Evolutionary conservation across 2,888 invertebrate genomes (phyloP).

Genomic region (Meliscaeva auricollis): DNA sequence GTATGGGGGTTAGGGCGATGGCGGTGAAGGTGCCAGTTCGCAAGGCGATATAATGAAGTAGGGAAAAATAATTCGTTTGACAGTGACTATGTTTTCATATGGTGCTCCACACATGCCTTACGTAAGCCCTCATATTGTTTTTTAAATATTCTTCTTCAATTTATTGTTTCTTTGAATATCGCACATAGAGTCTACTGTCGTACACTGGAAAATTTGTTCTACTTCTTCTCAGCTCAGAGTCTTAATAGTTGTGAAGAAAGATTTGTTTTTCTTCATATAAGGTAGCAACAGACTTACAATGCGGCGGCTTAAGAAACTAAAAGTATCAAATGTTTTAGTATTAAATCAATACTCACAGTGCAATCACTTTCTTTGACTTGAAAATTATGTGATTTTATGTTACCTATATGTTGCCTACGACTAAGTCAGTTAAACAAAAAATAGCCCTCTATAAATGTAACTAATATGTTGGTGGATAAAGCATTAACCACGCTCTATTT

Average conservation of each 20-base stretch:
- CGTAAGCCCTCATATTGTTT: slow-evolving; percentile 64
- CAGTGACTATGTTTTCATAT: slow-evolving; percentile 23
- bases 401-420: not conserved
- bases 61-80: slow-evolving; percentile 22
- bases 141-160: slow-evolving; percentile 48
- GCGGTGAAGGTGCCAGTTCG: slow-evolving; percentile 11
- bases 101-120: not conserved
- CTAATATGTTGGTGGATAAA: not conserved
- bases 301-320: not conserved
- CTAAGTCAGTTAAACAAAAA: not conserved
- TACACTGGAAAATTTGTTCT: slow-evolving; percentile 27
- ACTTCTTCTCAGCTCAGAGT: not conserved
- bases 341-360: slow-evolving; percentile 15
- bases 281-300: not conserved
- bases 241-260: not conserved
- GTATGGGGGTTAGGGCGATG: not conserved
- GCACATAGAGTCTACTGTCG: not conserved
- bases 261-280: not conserved
- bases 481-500: slow-evolving; percentile 18
- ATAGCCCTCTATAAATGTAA: not conserved
- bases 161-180: slow-evolving; percentile 35
- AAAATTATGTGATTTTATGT: not conserved
- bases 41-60: slow-evolving; percentile 45
- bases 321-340: slow-evolving; percentile 17
- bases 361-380: slow-evolving; percentile 32